Conservation (phyloP, 1,140 invertebrate species). For the Macrotrachela quadricornifera region DNA sequence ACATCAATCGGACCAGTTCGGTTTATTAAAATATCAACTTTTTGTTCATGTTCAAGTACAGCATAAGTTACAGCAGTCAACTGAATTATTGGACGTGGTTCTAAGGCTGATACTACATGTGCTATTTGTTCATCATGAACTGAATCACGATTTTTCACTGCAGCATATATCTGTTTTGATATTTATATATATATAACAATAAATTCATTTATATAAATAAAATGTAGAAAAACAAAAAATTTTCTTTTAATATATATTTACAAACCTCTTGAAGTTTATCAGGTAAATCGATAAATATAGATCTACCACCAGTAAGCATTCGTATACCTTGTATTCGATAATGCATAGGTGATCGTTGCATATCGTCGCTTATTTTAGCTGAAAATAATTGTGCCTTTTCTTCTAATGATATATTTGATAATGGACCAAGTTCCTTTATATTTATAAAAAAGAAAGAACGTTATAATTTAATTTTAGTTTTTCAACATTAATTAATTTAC, state of each 20-base stretch:
- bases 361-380: slow-evolving; percentile 35
- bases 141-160: too few relatives aligned
- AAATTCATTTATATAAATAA: slow-evolving; percentile 30
- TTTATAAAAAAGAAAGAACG: too few relatives aligned
- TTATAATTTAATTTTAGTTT: too few relatives aligned
- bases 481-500: too few relatives aligned
- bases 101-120: background rate
- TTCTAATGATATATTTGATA: slow-evolving; percentile 34
- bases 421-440: too few relatives aligned
- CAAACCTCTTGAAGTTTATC: too few relatives aligned
- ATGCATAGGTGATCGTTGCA: slow-evolving; percentile 37
- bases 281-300: too few relatives aligned
- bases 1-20: slow-evolving; percentile 26
- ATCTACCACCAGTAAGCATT: slow-evolving; percentile 32
- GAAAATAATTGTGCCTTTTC: slow-evolving; percentile 40
- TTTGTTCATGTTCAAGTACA: slow-evolving; percentile 38
- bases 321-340: slow-evolving; percentile 42
- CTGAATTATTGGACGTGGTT: slow-evolving; percentile 35
- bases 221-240: too few relatives aligned
- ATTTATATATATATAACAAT: too few relatives aligned
- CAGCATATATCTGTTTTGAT: too few relatives aligned
- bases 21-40: slow-evolving; percentile 34
- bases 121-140: too few relatives aligned
- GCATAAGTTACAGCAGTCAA: slow-evolving; percentile 37
- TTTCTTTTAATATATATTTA: too few relatives aligned